Evolutionary conservation across 2,797 vertebrate genomes (phyloP).

Genomic region (Alosa sapidissima): DNA sequence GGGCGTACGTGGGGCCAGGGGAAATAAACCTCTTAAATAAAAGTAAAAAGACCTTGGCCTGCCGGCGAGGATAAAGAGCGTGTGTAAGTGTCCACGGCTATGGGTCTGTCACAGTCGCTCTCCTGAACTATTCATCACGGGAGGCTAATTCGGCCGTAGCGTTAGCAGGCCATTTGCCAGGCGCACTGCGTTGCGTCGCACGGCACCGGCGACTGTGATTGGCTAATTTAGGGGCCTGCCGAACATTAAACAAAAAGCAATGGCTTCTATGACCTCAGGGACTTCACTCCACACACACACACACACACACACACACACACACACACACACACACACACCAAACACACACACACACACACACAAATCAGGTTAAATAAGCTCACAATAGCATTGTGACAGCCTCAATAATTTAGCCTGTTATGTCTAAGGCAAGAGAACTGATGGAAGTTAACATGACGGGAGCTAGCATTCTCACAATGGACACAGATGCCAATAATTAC

Average conservation of each 20-base stretch:
- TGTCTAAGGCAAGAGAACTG: not conserved
- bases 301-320: not conserved
- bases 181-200: constrained; percentile 25
- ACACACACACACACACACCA: not conserved
- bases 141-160: constrained; percentile 98
- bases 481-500: not conserved
- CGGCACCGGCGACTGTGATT: constrained; percentile 31
- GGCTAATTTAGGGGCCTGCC: constrained; percentile 42
- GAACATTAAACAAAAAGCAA: constrained; percentile 32
- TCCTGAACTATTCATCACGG: constrained; percentile 97
- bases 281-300: not conserved
- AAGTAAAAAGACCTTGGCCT: constrained; percentile 89
- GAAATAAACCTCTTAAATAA: constrained; percentile 81
- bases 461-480: not conserved
- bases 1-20: constrained; percentile 42
- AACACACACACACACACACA: not conserved
- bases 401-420: not conserved
- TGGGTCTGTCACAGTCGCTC: constrained; percentile 92
- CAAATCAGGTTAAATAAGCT: not conserved
- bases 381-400: not conserved
- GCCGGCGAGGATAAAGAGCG: constrained; percentile 79
- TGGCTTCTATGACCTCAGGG: constrained; percentile 28
- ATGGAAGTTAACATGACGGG: not conserved
- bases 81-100: constrained; percentile 89
- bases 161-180: constrained; percentile 90